Conservation (phyloP, 2,888 invertebrate species). For the Aphodius sticticus region DNA sequence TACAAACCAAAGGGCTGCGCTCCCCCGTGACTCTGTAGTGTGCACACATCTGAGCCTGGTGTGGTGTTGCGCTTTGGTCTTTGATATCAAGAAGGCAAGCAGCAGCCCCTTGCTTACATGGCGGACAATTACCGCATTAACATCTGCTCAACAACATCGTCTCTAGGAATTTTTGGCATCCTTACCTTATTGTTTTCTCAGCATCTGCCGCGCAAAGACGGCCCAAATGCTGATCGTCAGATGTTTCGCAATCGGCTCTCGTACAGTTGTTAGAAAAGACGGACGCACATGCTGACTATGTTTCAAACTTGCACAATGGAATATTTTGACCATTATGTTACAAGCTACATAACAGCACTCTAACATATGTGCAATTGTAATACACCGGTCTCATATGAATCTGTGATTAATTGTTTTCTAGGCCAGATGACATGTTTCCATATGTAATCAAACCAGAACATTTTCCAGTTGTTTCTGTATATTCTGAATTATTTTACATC, state of each 20-base stretch:
- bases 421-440: too few relatives aligned
- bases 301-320: background rate
- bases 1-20: constrained; percentile 18
- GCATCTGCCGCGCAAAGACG: constrained; percentile 23
- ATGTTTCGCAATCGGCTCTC: constrained; percentile 17
- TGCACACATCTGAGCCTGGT: constrained; percentile 8
- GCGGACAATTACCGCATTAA: constrained; percentile 20
- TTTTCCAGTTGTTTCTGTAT: too few relatives aligned
- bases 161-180: constrained; percentile 25
- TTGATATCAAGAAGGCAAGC: constrained; percentile 22
- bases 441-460: too few relatives aligned
- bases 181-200: constrained; percentile 24
- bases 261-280: background rate
- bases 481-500: too few relatives aligned
- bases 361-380: background rate
- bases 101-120: constrained; percentile 14
- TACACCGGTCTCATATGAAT: too few relatives aligned
- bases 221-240: constrained; percentile 10
- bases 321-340: background rate
- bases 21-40: constrained; percentile 10
- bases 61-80: constrained; percentile 14
- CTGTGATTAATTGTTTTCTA: too few relatives aligned
- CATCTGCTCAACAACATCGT: constrained; percentile 16
- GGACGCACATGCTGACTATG: background rate
- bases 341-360: background rate